A percentile compares a stretch with the other conserved stretches of the same genome.
These are phyloP conservation scores for Malurus melanocephalus DNA, from an alignment of 2,113 vertebrate species.

Conservation along the genomic window DNA sequence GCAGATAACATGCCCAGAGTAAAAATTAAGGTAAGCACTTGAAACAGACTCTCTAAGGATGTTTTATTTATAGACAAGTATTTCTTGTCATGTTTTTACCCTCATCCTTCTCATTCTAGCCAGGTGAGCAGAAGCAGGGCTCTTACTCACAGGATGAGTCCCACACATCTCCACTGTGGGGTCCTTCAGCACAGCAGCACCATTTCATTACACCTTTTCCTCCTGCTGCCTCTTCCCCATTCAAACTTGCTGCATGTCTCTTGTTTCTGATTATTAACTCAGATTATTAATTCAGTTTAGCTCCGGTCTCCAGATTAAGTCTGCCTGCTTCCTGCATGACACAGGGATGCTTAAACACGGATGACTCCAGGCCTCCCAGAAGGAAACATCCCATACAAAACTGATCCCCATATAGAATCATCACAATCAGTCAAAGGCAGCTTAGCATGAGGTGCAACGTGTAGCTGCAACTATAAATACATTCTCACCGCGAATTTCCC, in stretches of 20 bases:
- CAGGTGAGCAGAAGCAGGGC: not conserved
- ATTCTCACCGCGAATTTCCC: accelerated
- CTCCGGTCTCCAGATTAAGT: not conserved
- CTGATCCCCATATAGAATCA: not conserved
- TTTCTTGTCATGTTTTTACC: not conserved
- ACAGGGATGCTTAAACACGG: accelerated
- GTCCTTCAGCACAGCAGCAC: not conserved
- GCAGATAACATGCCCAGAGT: not conserved
- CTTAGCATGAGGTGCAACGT: accelerated
- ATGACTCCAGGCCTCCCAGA: too few relatives aligned
- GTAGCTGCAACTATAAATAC: not conserved
- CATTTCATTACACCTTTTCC: not conserved
- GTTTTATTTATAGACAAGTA: not conserved
- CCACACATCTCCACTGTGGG: not conserved
- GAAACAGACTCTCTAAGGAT: not conserved
- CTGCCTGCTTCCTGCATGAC: not conserved
- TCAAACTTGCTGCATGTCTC: not conserved
- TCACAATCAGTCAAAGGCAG: not conserved
- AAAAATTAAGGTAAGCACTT: not conserved
- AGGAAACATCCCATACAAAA: not conserved
- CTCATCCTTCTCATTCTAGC: not conserved
- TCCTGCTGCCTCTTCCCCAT: not conserved
- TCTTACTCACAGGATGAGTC: not conserved
- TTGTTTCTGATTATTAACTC: not conserved
- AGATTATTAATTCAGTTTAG: not conserved